Conservation (phyloP, 1,140 invertebrate genomes). For the Saxidomus purpurata region DNA sequence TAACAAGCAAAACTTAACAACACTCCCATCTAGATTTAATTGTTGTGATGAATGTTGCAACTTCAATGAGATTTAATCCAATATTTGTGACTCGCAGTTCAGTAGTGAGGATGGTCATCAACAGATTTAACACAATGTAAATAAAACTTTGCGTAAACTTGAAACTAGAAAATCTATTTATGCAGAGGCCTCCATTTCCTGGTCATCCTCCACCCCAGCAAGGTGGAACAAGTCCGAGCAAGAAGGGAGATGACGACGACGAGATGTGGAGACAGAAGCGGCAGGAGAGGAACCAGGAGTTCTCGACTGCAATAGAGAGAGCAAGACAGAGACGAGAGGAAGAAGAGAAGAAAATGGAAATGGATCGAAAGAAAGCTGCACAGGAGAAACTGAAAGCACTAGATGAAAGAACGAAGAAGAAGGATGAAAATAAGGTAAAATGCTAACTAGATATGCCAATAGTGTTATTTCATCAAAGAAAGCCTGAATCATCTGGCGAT, state of each 20-base stretch:
- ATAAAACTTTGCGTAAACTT: too few species aligned
- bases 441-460: too few species aligned
- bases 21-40: too few species aligned
- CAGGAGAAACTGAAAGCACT: conserved; percentile 89
- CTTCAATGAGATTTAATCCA: too few species aligned
- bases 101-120: too few species aligned
- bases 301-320: conserved; percentile 91
- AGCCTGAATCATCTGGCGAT: too few species aligned
- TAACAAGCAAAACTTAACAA: too few species aligned
- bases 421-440: conserved; percentile 74
- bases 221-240: conserved; percentile 59
- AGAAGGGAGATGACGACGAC: conserved; percentile 89
- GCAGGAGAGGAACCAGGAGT: conserved; percentile 90
- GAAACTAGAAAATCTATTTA: too few species aligned
- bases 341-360: conserved; percentile 92
- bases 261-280: conserved; percentile 91
- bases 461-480: too few species aligned
- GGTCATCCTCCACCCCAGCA: conserved; percentile 46
- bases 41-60: too few species aligned
- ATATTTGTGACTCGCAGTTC: too few species aligned
- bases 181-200: conserved; percentile 73
- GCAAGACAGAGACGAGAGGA: conserved; percentile 93
- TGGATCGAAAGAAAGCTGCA: conserved; percentile 88
- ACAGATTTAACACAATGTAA: too few species aligned
- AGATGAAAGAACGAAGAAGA: conserved; percentile 88